These are phyloP conservation scores for Hiodon tergisus DNA, from an alignment of 2,113 vertebrate species.

Conservation along the genomic window DNA sequence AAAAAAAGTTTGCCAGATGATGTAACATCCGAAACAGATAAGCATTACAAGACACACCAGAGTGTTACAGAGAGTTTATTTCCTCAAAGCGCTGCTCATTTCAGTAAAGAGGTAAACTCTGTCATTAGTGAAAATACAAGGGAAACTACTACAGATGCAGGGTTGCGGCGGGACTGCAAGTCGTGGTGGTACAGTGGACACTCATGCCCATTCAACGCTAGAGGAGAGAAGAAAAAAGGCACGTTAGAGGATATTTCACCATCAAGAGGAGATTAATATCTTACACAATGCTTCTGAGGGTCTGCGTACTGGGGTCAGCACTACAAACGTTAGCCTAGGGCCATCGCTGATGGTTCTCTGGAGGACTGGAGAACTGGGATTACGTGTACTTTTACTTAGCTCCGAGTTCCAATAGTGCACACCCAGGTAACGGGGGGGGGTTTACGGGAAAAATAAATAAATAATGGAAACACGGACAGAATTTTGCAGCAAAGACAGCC, in stretches of 20 bases:
- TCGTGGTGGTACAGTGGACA: not conserved
- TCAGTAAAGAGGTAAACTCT: not conserved
- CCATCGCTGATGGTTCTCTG: too few relatives aligned
- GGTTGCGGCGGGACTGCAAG: not conserved
- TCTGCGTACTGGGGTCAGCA: too few relatives aligned
- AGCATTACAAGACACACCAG: not conserved
- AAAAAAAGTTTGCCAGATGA: too few relatives aligned
- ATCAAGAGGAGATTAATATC: not conserved
- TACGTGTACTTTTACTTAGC: too few relatives aligned
- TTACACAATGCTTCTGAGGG: too few relatives aligned
- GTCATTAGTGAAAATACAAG: not conserved
- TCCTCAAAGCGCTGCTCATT: not conserved
- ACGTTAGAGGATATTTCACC: slow-evolving; percentile 5
- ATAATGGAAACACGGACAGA: too few relatives aligned
- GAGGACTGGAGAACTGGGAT: too few relatives aligned
- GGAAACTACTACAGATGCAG: not conserved
- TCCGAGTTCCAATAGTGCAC: too few relatives aligned
- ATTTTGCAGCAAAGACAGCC: too few relatives aligned
- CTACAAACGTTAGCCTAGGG: too few relatives aligned
- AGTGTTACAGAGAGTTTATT: slow-evolving; percentile 17
- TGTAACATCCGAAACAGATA: not conserved
- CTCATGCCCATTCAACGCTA: slow-evolving; percentile 20
- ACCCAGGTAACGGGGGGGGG: too few relatives aligned
- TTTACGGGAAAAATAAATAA: too few relatives aligned
- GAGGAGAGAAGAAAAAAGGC: slow-evolving; percentile 10